A percentile compares a stretch with the other conserved stretches of the same genome.
Conservation (phyloP, 2,113 vertebrate species). For the Rhinogobius similis region DNA sequence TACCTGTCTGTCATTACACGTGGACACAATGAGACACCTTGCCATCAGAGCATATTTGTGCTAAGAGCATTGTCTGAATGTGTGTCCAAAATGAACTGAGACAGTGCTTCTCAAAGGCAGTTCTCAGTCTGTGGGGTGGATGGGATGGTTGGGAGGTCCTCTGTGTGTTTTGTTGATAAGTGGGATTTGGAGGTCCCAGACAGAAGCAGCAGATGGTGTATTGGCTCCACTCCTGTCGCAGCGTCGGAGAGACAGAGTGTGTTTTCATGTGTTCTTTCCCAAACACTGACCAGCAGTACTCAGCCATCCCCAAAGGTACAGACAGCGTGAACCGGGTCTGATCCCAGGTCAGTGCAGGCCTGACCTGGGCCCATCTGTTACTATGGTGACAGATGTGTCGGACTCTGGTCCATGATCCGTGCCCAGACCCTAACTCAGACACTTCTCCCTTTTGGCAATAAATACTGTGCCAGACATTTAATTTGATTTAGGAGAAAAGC, state of each 20-base stretch:
- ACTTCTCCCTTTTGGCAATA: slow-evolving; percentile 13
- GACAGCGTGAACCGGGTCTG: slow-evolving; percentile 18
- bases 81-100: slow-evolving; percentile 14
- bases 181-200: slow-evolving; percentile 76
- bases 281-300: slow-evolving; percentile 18
- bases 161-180: slow-evolving; percentile 79
- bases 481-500: not conserved
- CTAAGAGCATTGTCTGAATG: not conserved
- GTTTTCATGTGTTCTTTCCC: slow-evolving; percentile 38
- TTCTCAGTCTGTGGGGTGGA: slow-evolving; percentile 39
- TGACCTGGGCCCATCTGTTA: slow-evolving; percentile 62
- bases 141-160: slow-evolving; percentile 59
- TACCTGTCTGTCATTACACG: not conserved
- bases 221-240: slow-evolving; percentile 64
- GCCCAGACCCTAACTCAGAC: not conserved
- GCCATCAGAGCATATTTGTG: not conserved
- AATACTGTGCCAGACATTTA: slow-evolving; percentile 12
- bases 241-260: slow-evolving; percentile 23
- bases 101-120: slow-evolving; percentile 37
- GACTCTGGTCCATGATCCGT: slow-evolving; percentile 33
- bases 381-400: slow-evolving; percentile 57
- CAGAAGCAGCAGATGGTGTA: slow-evolving; percentile 75
- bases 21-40: not conserved
- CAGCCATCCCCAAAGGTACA: slow-evolving; percentile 39
- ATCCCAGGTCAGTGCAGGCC: slow-evolving; percentile 39